These are phyloP conservation scores for Lasaia peninsularis DNA, from an alignment of 1,140 invertebrate genomes.

Conservation along the genomic window DNA sequence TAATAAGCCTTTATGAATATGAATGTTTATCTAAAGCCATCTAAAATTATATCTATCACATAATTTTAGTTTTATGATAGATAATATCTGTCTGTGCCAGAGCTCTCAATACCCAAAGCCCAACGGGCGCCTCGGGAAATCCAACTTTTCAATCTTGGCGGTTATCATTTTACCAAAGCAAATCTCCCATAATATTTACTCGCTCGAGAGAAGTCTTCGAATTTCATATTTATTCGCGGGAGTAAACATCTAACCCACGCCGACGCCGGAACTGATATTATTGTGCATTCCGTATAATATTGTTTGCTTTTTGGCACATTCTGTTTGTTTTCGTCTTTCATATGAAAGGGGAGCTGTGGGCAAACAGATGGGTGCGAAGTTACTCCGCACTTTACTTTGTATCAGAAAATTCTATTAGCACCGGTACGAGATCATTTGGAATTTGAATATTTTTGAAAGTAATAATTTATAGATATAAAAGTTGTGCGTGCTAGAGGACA, in stretches of 20 bases:
- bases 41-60: no score
- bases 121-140: slow-evolving; percentile 48
- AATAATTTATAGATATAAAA: background rate
- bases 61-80: slow-evolving; percentile 6
- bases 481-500: slow-evolving; percentile 35
- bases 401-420: slow-evolving; percentile 53
- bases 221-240: slow-evolving; percentile 75
- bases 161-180: slow-evolving; percentile 77
- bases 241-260: slow-evolving; percentile 57
- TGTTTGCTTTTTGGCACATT: slow-evolving; percentile 77
- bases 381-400: slow-evolving; percentile 50
- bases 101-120: slow-evolving; percentile 40
- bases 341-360: slow-evolving; percentile 74
- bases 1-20: no score
- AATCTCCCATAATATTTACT: slow-evolving; percentile 72
- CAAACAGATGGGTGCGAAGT: slow-evolving; percentile 67
- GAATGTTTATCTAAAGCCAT: no score
- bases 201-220: slow-evolving; percentile 65
- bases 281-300: slow-evolving; percentile 78
- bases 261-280: slow-evolving; percentile 74
- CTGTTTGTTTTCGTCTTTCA: slow-evolving; percentile 75
- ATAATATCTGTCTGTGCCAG: slow-evolving; percentile 12
- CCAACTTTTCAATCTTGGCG: slow-evolving; percentile 71
- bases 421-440: slow-evolving; percentile 28
- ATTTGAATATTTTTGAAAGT: slow-evolving; percentile 25